A percentile compares a stretch with the other conserved stretches of the same genome.
phyloP scores from a whole-genome alignment of 1,140 invertebrate species.

The Rhynchophorus ferrugineus region DNA sequence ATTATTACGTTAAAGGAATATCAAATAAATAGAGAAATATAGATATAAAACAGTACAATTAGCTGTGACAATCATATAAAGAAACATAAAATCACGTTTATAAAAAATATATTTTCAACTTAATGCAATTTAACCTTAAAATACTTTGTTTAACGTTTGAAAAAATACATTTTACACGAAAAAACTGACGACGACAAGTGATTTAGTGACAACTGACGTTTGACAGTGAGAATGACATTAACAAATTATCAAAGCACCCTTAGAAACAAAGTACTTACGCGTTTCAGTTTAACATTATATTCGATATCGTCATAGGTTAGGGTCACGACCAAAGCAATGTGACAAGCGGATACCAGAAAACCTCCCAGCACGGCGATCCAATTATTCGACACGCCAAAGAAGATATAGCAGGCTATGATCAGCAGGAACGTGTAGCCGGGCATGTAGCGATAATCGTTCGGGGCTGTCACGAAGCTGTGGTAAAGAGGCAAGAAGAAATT shows the following conservation, averaged over 20 bases:
- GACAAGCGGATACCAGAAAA: constrained; percentile 51
- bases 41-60: too few relatives aligned
- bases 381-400: constrained; percentile 65
- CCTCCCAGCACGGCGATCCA: constrained; percentile 58
- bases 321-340: constrained; percentile 54
- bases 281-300: constrained; percentile 38
- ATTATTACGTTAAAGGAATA: too few relatives aligned
- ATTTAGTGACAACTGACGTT: too few relatives aligned
- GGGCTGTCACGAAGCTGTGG: constrained; percentile 39
- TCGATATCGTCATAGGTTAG: constrained; percentile 52
- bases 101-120: too few relatives aligned
- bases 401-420: constrained; percentile 68
- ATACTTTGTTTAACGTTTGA: constrained; percentile 5
- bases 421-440: constrained; percentile 64
- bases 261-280: constrained; percentile 38
- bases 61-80: too few relatives aligned
- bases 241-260: too few relatives aligned
- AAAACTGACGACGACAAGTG: too few relatives aligned
- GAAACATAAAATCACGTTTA: too few relatives aligned
- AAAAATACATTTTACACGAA: too few relatives aligned
- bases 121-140: not conserved
- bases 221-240: too few relatives aligned
- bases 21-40: too few relatives aligned
- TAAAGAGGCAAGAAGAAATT: constrained; percentile 52
- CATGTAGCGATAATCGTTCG: constrained; percentile 38